Evolutionary conservation across 2,113 vertebrate species (phyloP), one percentile per base, ranked within the genome.

Genomic region (Thermophis baileyi): DNA sequence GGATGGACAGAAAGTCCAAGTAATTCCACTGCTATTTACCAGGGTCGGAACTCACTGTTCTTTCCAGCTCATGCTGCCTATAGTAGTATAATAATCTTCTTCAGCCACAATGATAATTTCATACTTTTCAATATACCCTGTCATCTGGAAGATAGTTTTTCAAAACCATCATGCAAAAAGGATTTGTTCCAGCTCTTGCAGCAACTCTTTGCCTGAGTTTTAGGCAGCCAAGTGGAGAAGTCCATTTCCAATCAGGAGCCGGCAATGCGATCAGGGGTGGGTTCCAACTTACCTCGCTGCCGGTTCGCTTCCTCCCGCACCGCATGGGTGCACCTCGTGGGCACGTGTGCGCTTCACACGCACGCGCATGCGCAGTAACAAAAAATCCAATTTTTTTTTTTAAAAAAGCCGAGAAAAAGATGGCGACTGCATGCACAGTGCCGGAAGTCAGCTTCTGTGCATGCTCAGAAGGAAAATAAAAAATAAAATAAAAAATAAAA

Each of bases 81-180:
- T 40, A 69, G 18, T 40, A 0, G 40, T 0, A 0, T 40, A 93
- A 94, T 8, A 93, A 53, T 22, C 30, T 93, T 91, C 89, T 47
- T 0, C 0, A 90, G 54, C 46, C 1, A 11, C 7, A 44, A 16
- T 93, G 54, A 91, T 95, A 91, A 50, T 40, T 93, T 93, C 90
- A 0, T 87, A 92, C 1, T 60, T 91, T 55, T 90, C 63, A 92
- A 54, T 90, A 46, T 54, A 53, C 54, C 92, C 89, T 7, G 4
- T 40, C 92, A 94, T 14, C 22, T 88, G 91, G 51, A 94, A 55
- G 89, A 74, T 20, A 0, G 46, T 95, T 92, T 40, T 90, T 86
- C 81, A 92, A 92, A 91, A 86, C 91, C 69, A 92, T 93, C 89
- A 87, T 90, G 92, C 40, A 90, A 74, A 90, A 89, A 92, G 12